Percentiles rank a stretch among this genome's conserved stretches.
Conservation (phyloP, 2,113 vertebrate species). For the Ginglymostoma cirratum region DNA sequence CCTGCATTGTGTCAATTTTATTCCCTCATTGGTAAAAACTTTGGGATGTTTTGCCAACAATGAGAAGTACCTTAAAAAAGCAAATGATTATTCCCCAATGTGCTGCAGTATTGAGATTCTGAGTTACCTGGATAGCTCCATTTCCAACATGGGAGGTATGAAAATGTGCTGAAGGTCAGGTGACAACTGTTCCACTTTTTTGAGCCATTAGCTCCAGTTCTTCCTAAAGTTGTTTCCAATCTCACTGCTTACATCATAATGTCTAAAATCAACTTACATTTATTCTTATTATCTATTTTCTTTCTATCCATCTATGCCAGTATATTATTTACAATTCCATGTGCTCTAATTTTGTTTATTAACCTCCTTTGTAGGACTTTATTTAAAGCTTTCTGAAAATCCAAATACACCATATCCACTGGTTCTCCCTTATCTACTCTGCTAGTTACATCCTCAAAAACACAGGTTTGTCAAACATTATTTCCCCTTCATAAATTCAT, state of each 20-base stretch:
- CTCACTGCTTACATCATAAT: neutral
- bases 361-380: too few relatives aligned
- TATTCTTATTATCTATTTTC: neutral
- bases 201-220: neutral
- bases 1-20: neutral
- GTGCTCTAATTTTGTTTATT: too few relatives aligned
- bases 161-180: neutral
- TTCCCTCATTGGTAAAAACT: neutral
- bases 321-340: too few relatives aligned
- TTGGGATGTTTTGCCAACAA: neutral
- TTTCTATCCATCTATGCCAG: neutral
- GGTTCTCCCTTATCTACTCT: too few relatives aligned
- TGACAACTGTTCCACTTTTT: neutral
- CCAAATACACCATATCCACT: too few relatives aligned
- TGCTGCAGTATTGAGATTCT: neutral
- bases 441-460: too few relatives aligned
- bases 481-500: too few relatives aligned
- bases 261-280: neutral
- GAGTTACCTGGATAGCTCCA: neutral
- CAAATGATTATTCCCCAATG: neutral
- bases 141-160: neutral
- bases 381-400: too few relatives aligned
- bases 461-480: too few relatives aligned
- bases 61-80: neutral
- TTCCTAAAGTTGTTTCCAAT: neutral